These are phyloP conservation scores for Dascillus cervinus DNA, from an alignment of 2,888 invertebrate species.

Conservation along the genomic window DNA sequence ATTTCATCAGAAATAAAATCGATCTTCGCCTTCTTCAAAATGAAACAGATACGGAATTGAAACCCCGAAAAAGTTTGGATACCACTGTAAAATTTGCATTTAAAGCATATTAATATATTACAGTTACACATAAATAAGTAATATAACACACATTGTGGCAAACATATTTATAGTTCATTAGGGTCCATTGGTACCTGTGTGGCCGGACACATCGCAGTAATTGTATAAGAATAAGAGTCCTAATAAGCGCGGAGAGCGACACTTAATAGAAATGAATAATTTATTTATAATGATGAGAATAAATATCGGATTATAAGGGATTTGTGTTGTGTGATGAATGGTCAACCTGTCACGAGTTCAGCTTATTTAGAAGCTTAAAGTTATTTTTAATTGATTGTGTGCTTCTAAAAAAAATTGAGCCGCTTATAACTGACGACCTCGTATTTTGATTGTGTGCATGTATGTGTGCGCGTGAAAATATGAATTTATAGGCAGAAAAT, in stretches of 20 bases:
- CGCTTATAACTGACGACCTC: slow-evolving; percentile 13
- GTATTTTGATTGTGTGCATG: slow-evolving; percentile 30
- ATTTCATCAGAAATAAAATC: too few relatives aligned
- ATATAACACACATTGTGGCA: slow-evolving; percentile 41
- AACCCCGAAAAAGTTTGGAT: neutral
- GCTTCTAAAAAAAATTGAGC: slow-evolving; percentile 16
- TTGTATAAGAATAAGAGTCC: slow-evolving; percentile 42
- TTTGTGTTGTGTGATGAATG: slow-evolving; percentile 43
- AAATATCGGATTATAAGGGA: slow-evolving; percentile 44
- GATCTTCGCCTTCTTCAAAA: neutral
- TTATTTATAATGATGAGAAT: slow-evolving; percentile 43
- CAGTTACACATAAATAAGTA: slow-evolving; percentile 40
- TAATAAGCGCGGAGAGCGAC: slow-evolving; percentile 39
- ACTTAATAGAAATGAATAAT: slow-evolving; percentile 39
- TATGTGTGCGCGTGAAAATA: too few relatives aligned
- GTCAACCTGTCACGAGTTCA: slow-evolving; percentile 10
- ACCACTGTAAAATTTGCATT: slow-evolving; percentile 14
- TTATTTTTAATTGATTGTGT: slow-evolving; percentile 24
- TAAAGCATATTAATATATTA: slow-evolving; percentile 39
- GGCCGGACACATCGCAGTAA: slow-evolving; percentile 42
- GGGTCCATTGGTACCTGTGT: slow-evolving; percentile 38
- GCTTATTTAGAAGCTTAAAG: slow-evolving; percentile 15
- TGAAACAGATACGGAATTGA: too few relatives aligned
- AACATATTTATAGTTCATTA: slow-evolving; percentile 44
- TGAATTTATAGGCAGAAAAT: slow-evolving; percentile 42